Base-by-base conservation (phyloP, 2,113 vertebrate genomes). In the Notarius lentiginosus region DNA sequence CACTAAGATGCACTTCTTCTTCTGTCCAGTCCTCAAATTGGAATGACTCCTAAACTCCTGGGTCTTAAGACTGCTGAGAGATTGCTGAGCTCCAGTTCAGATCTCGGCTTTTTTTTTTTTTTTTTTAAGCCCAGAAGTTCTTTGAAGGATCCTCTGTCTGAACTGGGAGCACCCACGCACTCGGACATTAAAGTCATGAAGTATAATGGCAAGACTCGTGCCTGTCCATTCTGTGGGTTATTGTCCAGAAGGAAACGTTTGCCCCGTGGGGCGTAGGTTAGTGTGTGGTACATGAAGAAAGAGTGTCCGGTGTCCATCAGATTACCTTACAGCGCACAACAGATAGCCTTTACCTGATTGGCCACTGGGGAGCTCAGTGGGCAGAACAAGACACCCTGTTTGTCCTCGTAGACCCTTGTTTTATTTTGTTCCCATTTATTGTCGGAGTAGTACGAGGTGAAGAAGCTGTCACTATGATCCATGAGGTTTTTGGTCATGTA, bases 311-410 rank as follows among this genome's bases (percentile, higher is more conserved):
- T 91, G 75, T 91, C 87, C 76, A 79, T 80, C 84, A 86, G 88
- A 90, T 92, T 91, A 90, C 88, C 84, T 90, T 90, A 86, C 91
- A 90, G 55, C 30, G 24, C 72, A 53, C 60, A 66, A n/a, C 80
- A 49, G 72, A 77, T 55, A 88, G 70, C 77, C 24, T 61, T 80
- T 27, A 53, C 55, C 87, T 87, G 70, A 92, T 90, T 92, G 91
- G 92, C 84, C 80, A 65, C 47, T 34, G 79, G 73, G 65, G 53
- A 84, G 84, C 81, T 72, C 61, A 80, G 82, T 85, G 66, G 83
- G 90, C 83, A 63, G 79, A 82, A 86, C 86, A 80, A n/a, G 47
- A 34, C 47, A 18, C 58, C 20, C n/a, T 66, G 51, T 88, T 49
- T 51, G n/a, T 88, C 77, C 60, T 87, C 18, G 86, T 0, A 73